These are phyloP conservation scores for Drosophila biarmipes DNA, from an alignment of 1,140 invertebrate species.

Conservation along the genomic window DNA sequence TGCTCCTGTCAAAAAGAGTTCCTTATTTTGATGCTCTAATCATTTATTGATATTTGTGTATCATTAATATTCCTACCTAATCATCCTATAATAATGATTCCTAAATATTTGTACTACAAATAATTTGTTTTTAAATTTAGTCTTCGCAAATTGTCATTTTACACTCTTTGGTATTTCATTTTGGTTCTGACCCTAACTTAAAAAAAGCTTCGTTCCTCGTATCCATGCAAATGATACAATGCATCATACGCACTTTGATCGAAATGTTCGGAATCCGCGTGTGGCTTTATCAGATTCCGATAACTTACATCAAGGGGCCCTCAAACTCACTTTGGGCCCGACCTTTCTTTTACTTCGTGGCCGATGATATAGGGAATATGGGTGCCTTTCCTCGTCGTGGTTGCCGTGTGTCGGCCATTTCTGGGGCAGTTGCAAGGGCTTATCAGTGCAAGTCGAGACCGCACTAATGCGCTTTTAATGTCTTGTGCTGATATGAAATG, in stretches of 20 bases:
- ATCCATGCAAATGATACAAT: background rate
- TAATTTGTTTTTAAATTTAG: no score
- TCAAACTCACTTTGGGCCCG: slow-evolving; percentile 6
- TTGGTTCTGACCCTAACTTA: background rate
- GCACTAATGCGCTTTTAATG: slow-evolving; percentile 84
- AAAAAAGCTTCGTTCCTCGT: background rate
- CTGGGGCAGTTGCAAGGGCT: slow-evolving; percentile 55
- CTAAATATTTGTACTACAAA: no score
- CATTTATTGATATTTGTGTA: no score
- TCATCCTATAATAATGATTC: no score
- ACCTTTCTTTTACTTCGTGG: slow-evolving; percentile 16
- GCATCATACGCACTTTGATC: slow-evolving; percentile 24
- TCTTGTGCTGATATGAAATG: slow-evolving; percentile 83
- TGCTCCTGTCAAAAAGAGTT: no score
- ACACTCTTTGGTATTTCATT: no score
- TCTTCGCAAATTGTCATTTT: background rate
- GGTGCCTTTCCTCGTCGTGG: slow-evolving; percentile 6
- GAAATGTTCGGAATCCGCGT: slow-evolving; percentile 9
- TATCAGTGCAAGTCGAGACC: slow-evolving; percentile 69
- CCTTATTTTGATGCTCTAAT: no score
- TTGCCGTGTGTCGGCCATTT: slow-evolving; percentile 39
- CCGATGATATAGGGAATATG: slow-evolving; percentile 4
- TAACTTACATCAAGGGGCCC: slow-evolving; percentile 14
- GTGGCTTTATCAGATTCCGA: slow-evolving; percentile 27
- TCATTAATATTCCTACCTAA: no score